A percentile compares a stretch with the other conserved stretches of the same genome.
These are phyloP conservation scores for Pogonocichla stellata DNA, from an alignment of 2,113 vertebrate species.

Conservation along the genomic window DNA sequence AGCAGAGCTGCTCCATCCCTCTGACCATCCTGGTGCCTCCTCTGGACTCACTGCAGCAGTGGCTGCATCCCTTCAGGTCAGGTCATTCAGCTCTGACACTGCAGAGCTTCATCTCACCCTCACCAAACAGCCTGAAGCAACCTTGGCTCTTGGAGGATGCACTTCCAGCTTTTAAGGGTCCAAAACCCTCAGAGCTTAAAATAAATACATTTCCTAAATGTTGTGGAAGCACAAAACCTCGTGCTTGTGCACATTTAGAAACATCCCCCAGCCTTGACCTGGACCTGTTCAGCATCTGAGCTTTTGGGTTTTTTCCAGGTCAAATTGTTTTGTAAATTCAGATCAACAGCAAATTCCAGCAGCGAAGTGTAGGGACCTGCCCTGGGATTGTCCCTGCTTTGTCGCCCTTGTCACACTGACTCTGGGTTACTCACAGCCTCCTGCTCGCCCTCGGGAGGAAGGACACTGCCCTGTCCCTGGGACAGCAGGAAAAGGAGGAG, in stretches of 20 bases:
- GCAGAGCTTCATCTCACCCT: not conserved
- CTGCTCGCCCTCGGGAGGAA: not conserved
- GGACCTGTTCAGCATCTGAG: too few species aligned
- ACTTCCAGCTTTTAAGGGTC: not conserved
- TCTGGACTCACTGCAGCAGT: not conserved
- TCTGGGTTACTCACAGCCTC: not conserved
- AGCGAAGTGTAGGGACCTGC: not conserved
- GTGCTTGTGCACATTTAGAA: not conserved
- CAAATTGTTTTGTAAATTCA: not conserved
- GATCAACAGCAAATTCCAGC: not conserved
- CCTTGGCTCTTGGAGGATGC: not conserved
- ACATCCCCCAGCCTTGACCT: not conserved
- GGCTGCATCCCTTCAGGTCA: not conserved
- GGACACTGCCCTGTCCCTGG: not conserved
- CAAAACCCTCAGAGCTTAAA: not conserved
- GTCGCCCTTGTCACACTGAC: not conserved
- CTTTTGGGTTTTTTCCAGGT: not conserved
- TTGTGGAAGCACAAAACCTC: not conserved
- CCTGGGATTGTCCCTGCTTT: not conserved
- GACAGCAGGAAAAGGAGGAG: constrained; percentile 29
- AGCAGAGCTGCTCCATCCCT: not conserved
- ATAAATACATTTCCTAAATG: not conserved
- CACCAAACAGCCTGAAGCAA: not conserved
- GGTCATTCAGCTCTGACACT: not conserved
- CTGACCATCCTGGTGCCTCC: not conserved